phyloP scores from a whole-genome alignment of 2,888 invertebrate genomes.

The Phasia obesa region DNA sequence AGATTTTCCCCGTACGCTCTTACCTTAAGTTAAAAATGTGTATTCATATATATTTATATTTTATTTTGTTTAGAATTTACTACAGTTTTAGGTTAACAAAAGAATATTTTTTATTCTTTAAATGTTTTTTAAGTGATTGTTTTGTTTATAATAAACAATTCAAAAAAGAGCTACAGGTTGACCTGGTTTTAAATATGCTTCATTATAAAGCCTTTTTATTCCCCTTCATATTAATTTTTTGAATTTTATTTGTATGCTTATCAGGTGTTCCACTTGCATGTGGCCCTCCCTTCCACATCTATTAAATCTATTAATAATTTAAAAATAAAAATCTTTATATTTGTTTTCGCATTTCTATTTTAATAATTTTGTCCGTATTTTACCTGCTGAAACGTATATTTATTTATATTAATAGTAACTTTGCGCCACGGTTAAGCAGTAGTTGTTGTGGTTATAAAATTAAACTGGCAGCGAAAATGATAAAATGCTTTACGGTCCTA shows the following conservation, averaged over 20 bases:
- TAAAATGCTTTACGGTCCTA: constrained; percentile 14
- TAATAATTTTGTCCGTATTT: constrained; percentile 7
- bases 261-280: constrained; percentile 23
- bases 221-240: not conserved
- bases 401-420: not conserved
- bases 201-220: constrained; percentile 2
- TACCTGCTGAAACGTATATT: not conserved
- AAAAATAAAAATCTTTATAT: constrained; percentile 17
- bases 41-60: too few relatives aligned
- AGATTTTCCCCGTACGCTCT: too few relatives aligned
- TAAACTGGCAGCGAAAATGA: constrained; percentile 1
- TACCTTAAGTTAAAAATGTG: too few relatives aligned
- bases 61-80: too few relatives aligned
- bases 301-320: constrained; percentile 26
- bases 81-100: too few relatives aligned
- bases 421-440: constrained; percentile 20
- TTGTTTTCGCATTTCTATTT: not conserved
- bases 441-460: constrained; percentile 24
- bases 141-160: constrained; percentile 24
- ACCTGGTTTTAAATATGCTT: constrained; percentile 38
- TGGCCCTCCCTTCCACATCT: constrained; percentile 1
- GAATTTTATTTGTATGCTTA: constrained; percentile 47
- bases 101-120: too few relatives aligned
- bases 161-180: constrained; percentile 1
- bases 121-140: not conserved